These are phyloP conservation scores for Lophotis ruficrista DNA, from an alignment of 2,113 vertebrate species.

Conservation along the genomic window DNA sequence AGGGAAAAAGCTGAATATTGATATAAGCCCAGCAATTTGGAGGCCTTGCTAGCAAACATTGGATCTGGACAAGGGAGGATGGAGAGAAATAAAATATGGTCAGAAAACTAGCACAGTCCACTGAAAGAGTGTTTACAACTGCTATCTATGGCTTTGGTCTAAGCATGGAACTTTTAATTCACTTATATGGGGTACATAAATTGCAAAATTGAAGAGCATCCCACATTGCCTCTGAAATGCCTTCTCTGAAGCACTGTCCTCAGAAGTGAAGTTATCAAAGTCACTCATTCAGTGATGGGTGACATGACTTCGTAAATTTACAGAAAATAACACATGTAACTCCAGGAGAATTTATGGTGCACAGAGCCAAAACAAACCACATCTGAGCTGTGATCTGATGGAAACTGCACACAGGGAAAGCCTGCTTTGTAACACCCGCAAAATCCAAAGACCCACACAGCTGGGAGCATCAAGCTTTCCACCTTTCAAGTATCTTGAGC, in stretches of 20 bases:
- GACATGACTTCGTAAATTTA: neutral
- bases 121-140: neutral
- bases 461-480: neutral
- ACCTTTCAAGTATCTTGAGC: neutral
- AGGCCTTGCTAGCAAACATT: neutral
- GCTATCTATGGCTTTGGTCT: neutral
- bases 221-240: neutral
- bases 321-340: neutral
- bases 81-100: neutral
- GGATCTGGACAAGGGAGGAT: neutral
- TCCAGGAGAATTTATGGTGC: neutral
- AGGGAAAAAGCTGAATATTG: neutral
- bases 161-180: neutral
- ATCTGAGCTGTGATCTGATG: neutral
- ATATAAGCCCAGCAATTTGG: neutral
- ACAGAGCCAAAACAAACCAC: neutral
- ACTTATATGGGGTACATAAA: neutral
- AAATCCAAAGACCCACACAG: fast-evolving
- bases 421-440: neutral
- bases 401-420: neutral
- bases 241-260: neutral
- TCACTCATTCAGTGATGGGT: too few relatives aligned
- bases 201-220: neutral
- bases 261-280: neutral
- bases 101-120: neutral